A percentile compares a stretch with the other conserved stretches of the same genome.
Conservation (phyloP, 2,888 invertebrate species). For the Acanthopleura granulata region DNA sequence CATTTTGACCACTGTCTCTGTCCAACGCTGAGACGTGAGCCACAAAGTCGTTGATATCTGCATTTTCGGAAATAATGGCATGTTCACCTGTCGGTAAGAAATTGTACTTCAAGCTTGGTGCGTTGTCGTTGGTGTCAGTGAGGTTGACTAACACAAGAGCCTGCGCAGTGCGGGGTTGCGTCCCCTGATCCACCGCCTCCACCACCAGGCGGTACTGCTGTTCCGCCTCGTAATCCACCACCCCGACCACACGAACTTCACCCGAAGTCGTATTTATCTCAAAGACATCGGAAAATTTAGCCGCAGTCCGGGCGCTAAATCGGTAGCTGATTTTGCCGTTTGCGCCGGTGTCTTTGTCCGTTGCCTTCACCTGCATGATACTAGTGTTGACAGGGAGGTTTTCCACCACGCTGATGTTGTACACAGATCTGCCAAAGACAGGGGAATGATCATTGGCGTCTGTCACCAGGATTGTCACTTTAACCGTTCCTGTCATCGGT, state of each 20-base stretch:
- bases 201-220: slow-evolving; percentile 3
- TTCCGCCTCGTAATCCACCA: slow-evolving; percentile 12
- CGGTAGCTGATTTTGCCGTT: slow-evolving; percentile 76
- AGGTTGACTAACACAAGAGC: not conserved
- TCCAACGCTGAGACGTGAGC: slow-evolving; percentile 4
- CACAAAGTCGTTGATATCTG: not conserved
- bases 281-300: not conserved
- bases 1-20: slow-evolving; percentile 42
- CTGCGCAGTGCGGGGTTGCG: not conserved
- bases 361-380: slow-evolving; percentile 78
- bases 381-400: slow-evolving; percentile 41
- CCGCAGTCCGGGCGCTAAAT: slow-evolving; percentile 49
- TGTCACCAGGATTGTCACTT: slow-evolving; percentile 49
- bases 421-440: slow-evolving; percentile 40
- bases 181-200: not conserved
- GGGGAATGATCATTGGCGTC: slow-evolving; percentile 60
- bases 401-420: slow-evolving; percentile 49
- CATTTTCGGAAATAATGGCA: slow-evolving; percentile 7
- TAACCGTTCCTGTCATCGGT: slow-evolving; percentile 46
- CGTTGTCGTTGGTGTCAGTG: slow-evolving; percentile 8
- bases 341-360: slow-evolving; percentile 85
- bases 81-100: not conserved
- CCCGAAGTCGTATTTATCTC: not conserved
- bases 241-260: slow-evolving; percentile 3
- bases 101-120: slow-evolving; percentile 9